phyloP scores from a whole-genome alignment of 2,113 vertebrate genomes.

The Hypanus sabinus region DNA sequence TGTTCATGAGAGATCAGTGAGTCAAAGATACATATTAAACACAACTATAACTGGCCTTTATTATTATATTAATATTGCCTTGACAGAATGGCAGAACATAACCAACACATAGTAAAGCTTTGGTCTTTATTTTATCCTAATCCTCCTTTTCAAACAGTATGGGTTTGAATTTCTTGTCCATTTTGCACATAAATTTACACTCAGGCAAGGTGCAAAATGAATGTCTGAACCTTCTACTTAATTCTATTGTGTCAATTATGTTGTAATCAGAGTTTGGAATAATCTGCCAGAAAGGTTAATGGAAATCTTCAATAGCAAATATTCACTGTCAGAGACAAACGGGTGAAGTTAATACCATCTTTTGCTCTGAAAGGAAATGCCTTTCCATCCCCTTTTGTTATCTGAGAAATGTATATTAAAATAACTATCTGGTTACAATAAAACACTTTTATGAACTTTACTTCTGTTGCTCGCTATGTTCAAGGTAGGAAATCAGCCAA shows the following conservation, averaged over 20 bases:
- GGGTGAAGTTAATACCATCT: not conserved
- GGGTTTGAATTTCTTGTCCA: too few species aligned
- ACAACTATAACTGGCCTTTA: not conserved
- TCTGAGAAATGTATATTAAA: not conserved
- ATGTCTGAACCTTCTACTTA: not conserved
- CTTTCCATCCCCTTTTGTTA: not conserved
- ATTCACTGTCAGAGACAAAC: not conserved
- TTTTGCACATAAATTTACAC: not conserved
- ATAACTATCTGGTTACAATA: slow-evolving; percentile 14
- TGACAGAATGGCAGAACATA: not conserved
- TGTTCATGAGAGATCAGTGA: too few species aligned
- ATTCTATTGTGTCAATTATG: not conserved
- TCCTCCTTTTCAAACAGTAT: not conserved
- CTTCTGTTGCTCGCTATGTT: slow-evolving; percentile 9
- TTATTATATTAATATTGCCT: not conserved
- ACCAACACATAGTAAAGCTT: not conserved
- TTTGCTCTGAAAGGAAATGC: not conserved
- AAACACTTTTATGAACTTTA: slow-evolving; percentile 18
- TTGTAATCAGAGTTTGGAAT: not conserved
- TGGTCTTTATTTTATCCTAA: not conserved
- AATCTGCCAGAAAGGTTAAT: not conserved
- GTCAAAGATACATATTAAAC: not conserved
- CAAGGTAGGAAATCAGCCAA: slow-evolving; percentile 15
- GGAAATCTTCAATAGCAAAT: not conserved
- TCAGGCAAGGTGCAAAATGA: not conserved